phyloP scores from a whole-genome alignment of 2,888 invertebrate species.

The Candidula unifasciata region DNA sequence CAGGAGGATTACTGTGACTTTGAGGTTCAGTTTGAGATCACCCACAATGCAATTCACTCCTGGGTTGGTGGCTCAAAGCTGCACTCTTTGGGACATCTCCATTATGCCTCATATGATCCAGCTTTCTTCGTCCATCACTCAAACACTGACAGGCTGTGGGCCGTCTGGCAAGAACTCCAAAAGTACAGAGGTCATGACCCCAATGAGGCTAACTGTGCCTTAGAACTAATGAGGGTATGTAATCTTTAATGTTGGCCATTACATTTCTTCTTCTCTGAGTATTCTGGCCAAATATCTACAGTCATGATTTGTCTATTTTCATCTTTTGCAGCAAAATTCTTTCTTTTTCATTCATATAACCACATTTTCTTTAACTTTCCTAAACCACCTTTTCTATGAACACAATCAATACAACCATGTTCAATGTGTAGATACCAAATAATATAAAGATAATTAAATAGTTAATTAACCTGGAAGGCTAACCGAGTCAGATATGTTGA shows the following conservation, averaged over 20 bases:
- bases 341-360: no score
- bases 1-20: slow-evolving; percentile 60
- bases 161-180: slow-evolving; percentile 58
- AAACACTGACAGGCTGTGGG: slow-evolving; percentile 57
- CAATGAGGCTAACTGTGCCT: slow-evolving; percentile 57
- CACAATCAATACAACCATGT: no score
- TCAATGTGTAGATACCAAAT: no score
- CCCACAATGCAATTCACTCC: slow-evolving; percentile 58
- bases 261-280: not conserved
- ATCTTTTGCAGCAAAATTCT: no score
- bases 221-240: slow-evolving; percentile 55
- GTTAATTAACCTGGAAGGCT: no score
- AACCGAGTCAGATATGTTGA: no score
- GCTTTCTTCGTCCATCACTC: slow-evolving; percentile 58
- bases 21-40: slow-evolving; percentile 59
- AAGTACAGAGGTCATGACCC: slow-evolving; percentile 55
- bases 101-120: slow-evolving; percentile 59
- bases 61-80: slow-evolving; percentile 55
- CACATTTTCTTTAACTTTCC: no score
- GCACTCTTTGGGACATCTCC: slow-evolving; percentile 57
- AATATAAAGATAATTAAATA: no score
- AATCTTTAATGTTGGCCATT: no score
- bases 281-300: no score
- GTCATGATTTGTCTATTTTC: no score
- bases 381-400: no score